Conservation (phyloP, 2,888 invertebrate genomes). For the Cantharis nigra region DNA sequence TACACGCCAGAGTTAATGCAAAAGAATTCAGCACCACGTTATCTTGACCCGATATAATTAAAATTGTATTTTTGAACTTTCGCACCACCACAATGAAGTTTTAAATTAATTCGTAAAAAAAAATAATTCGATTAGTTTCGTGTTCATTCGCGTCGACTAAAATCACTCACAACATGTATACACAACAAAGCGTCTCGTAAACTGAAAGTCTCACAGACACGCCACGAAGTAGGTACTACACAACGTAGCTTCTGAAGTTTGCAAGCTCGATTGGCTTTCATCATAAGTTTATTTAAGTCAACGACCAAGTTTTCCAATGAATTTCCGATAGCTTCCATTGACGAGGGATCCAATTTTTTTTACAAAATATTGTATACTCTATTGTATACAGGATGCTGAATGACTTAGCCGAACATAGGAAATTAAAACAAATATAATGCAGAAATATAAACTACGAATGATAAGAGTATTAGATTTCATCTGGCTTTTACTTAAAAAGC, state of each 20-base stretch:
- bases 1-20: background rate
- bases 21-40: background rate
- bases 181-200: slow-evolving; percentile 31
- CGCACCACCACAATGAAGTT: background rate
- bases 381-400: too few species aligned
- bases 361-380: too few species aligned
- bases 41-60: background rate
- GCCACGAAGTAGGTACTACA: slow-evolving; percentile 23
- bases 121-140: slow-evolving; percentile 25
- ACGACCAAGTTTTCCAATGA: too few species aligned
- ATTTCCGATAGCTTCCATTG: too few species aligned
- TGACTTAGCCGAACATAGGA: too few species aligned
- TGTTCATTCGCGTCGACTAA: slow-evolving; percentile 20
- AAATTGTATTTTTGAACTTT: background rate
- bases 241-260: slow-evolving; percentile 12
- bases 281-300: too few species aligned
- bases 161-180: background rate
- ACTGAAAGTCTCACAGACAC: slow-evolving; percentile 35
- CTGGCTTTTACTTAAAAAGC: too few species aligned
- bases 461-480: too few species aligned
- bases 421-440: too few species aligned
- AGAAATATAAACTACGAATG: too few species aligned
- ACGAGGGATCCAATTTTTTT: too few species aligned
- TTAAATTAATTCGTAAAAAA: slow-evolving; percentile 4
- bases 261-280: too few species aligned